Evolutionary conservation across 2,797 vertebrate species (phyloP), one percentile per base, ranked within the genome.

Genomic region (Myotis daubentonii): DNA sequence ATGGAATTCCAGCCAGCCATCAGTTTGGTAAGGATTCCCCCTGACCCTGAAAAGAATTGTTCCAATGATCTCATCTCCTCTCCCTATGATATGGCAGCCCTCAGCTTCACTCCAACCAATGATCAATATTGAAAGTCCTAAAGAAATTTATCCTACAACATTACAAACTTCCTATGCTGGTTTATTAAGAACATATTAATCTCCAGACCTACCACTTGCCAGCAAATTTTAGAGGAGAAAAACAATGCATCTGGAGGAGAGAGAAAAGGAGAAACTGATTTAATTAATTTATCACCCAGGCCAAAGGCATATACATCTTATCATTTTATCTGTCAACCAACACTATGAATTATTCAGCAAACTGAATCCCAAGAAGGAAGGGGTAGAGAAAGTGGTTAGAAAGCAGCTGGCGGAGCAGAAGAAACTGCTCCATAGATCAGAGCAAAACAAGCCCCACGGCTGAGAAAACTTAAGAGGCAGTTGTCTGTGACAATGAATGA

Each of bases 251-350:
- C n/a, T 62, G 71, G 89, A 92, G 72, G 57, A 55, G 85, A 96
- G 60, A 71, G 93, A 83, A 90, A 96, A 96, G 51, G 33, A 95
- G 83, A 97, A 98, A 87, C n/a, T 19, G 89, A 92, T 94, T 96
- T 96, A 98, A 98, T 98, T 97, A 97, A 98, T 98, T 98, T 96
- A 98, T 97, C 96, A 93, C 93, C 86, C 89, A 96, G 93, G 97
- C 94, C 97, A 97, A 98, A 97, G 93, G 97, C 0, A 0, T 87
- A 98, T 97, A 98, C 97, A 98, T 98, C 97, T 97, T 95, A 97
- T 96, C 74, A 97, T 97, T 98, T 98, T 97, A 98, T 98, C 97
- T 97, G 96, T 97, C 97, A 97, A 93, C 94, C 36, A 86, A 89
- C 93, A 86, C 44, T 83, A 97, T 96, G 3, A 95, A 98, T 98